Evolutionary conservation across 2,888 invertebrate species (phyloP).

Genomic region (Mantis religiosa): DNA sequence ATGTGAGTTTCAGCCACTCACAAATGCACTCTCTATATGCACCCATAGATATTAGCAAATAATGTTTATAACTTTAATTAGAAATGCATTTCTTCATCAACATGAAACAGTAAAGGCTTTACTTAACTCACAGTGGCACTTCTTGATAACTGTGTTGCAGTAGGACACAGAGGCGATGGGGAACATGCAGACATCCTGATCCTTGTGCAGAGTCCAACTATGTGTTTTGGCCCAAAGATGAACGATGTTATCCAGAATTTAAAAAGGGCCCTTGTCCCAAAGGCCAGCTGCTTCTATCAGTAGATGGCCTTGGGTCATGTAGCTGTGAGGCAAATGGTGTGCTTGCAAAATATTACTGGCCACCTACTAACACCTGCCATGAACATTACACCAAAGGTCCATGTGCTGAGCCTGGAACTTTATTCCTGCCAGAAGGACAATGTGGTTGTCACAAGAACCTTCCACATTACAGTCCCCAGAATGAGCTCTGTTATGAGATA

Average conservation of each 20-base stretch:
- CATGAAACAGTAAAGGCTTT: no score
- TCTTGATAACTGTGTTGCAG: not conserved
- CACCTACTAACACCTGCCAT: conserved; percentile 64
- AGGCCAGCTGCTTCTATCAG: conserved; percentile 58
- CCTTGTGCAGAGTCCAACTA: conserved; percentile 60
- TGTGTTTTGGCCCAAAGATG: conserved; percentile 73
- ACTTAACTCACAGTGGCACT: not conserved
- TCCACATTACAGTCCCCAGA: conserved; percentile 69
- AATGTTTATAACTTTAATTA: no score
- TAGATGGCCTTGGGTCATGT: conserved; percentile 47
- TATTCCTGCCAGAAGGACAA: conserved; percentile 68
- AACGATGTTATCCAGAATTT: conserved; percentile 66
- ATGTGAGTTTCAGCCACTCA: no score
- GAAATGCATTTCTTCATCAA: no score
- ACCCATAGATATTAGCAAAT: no score
- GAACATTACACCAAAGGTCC: conserved; percentile 78
- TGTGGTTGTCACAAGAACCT: conserved; percentile 70
- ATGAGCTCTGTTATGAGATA: conserved; percentile 68
- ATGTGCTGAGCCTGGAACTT: conserved; percentile 67
- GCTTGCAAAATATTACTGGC: conserved; percentile 55
- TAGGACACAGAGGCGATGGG: conserved; percentile 52
- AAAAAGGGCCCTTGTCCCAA: conserved; percentile 73
- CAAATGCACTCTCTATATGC: no score
- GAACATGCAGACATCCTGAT: conserved; percentile 64
- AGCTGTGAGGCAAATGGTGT: conserved; percentile 53